Percentiles rank a stretch among this genome's conserved stretches.
Evolutionary conservation across 1,140 invertebrate genomes (phyloP).

Genomic region (Lethrus apterus): DNA sequence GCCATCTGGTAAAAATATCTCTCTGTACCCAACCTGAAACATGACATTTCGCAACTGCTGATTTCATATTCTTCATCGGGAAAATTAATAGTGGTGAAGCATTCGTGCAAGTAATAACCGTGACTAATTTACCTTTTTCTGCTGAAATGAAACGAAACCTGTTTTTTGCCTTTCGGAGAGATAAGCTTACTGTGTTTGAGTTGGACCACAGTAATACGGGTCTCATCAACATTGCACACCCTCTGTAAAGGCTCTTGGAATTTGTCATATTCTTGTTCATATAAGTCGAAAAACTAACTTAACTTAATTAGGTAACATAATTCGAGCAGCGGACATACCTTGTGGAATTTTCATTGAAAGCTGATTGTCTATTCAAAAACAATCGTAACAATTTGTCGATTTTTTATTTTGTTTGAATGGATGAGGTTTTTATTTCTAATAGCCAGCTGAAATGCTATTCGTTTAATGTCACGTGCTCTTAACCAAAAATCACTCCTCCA

Average conservation of each 20-base stretch:
- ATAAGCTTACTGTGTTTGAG: background rate
- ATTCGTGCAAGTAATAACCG: slow-evolving; percentile 20
- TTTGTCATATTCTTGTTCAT: slow-evolving; percentile 2
- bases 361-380: slow-evolving; percentile 10
- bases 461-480: background rate
- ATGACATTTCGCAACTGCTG: slow-evolving; percentile 35
- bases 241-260: slow-evolving; percentile 19
- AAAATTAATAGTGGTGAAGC: slow-evolving; percentile 37
- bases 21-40: slow-evolving; percentile 28
- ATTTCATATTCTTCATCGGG: slow-evolving; percentile 34
- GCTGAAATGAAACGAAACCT: background rate
- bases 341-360: slow-evolving; percentile 2
- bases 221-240: slow-evolving; percentile 38
- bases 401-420: slow-evolving; percentile 5
- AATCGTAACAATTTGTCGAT: background rate
- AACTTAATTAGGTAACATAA: background rate
- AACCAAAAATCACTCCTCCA: slow-evolving; percentile 9
- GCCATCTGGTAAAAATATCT: slow-evolving; percentile 30
- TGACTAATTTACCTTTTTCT: background rate
- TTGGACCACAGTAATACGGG: slow-evolving; percentile 19
- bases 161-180: background rate
- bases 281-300: background rate
- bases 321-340: background rate
- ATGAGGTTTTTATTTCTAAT: slow-evolving; percentile 2
- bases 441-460: slow-evolving; percentile 9